Base-by-base conservation (phyloP, 2,113 vertebrate genomes). In the Triplophysa rosa region DNA sequence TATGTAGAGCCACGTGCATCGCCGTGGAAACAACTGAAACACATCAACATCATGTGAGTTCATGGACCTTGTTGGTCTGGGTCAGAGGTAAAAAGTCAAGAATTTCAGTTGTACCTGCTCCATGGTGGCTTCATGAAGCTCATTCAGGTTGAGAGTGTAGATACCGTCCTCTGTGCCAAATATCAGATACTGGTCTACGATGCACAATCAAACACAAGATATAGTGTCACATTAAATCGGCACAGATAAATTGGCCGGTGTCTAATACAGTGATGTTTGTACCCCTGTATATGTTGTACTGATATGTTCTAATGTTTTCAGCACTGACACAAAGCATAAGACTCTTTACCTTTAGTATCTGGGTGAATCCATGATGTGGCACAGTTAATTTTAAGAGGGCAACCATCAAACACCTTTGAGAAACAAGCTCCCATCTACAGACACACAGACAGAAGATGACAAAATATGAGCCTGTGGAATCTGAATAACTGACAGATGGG, bases 361-460 rank as follows among this genome's bases (percentile, higher is more conserved):
- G 98, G 98, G 85, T 99, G 97, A 87, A 99, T 99, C 98, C 98
- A 99, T 0, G 98, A 99, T 0, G 98, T 98, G 76, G 98, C 98
- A 92, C 97, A 99, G 90, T 96, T 99, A 86, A 99, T 98, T 91
- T 98, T 99, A 90, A 99, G 91, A 73, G 98, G 98, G 81, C 98
- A 99, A 56, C 98, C 98, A 86, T 99, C 97, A 88, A 99, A 99
- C 75, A 99, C 97, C 91, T 99, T 99, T 56, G 98, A 98, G 91
- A 99, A 99, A 87, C 98, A 99, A 0, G 98, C 98, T 86, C 98
- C 98, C 98, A 99, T 99, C 98, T 99, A 92, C 70, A 87, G 29
- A 75, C 5, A 69, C 17, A 76, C 9, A 73, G 8, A 75, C 40
- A 47, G 2, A 62, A 11, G 29, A 12, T 5, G 23, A 63, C 4